A percentile compares a stretch with the other conserved stretches of the same genome.
phyloP scores from a whole-genome alignment of 2,888 invertebrate species.

The Bellardia bayeri region DNA sequence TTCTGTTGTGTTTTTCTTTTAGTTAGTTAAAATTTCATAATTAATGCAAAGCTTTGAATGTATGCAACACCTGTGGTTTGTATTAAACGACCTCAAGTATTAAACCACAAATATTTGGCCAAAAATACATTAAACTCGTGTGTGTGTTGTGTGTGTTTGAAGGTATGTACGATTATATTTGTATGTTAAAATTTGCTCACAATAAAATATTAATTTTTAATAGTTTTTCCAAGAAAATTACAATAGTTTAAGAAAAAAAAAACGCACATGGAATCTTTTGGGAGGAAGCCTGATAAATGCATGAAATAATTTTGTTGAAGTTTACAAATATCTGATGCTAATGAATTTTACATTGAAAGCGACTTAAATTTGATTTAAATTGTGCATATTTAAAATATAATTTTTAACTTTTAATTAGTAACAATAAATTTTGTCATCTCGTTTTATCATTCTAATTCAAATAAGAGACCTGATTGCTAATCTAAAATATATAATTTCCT shows the following conservation, averaged over 20 bases:
- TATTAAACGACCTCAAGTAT: slow-evolving; percentile 82
- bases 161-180: slow-evolving; percentile 6
- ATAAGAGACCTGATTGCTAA: too few species aligned
- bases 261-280: neutral
- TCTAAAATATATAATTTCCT: too few species aligned
- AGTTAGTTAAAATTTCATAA: slow-evolving; percentile 80
- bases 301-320: neutral
- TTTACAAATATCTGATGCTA: neutral
- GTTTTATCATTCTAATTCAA: too few species aligned
- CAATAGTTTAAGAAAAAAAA: slow-evolving; percentile 28
- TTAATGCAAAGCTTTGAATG: slow-evolving; percentile 84
- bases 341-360: neutral
- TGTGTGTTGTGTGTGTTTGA: neutral
- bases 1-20: slow-evolving; percentile 58
- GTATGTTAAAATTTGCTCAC: slow-evolving; percentile 29
- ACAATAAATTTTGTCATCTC: too few species aligned
- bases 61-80: slow-evolving; percentile 85
- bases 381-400: too few species aligned
- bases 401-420: too few species aligned
- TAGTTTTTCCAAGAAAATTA: slow-evolving; percentile 55
- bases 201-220: slow-evolving; percentile 69
- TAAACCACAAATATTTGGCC: slow-evolving; percentile 75
- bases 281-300: neutral
- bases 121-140: slow-evolving; percentile 54
- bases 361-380: neutral